Percentiles rank a stretch among this genome's conserved stretches.
phyloP scores from a whole-genome alignment of 2,113 vertebrate species.

The Scopus umbretta region DNA sequence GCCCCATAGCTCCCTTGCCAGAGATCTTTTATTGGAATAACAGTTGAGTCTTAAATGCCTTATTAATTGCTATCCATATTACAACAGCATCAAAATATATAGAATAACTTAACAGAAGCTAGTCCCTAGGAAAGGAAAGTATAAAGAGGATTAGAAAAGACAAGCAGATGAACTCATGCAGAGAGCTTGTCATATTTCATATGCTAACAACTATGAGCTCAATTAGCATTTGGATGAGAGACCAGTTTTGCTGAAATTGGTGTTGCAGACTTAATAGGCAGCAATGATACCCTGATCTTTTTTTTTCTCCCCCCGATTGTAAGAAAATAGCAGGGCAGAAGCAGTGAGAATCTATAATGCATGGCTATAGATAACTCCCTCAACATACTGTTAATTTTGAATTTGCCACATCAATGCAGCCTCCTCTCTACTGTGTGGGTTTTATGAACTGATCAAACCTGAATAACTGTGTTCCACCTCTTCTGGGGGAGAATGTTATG shows the following conservation, averaged over 20 bases:
- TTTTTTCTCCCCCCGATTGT: neutral
- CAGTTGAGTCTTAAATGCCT: neutral
- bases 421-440: neutral
- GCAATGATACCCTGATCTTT: neutral
- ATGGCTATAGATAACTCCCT: neutral
- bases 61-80: neutral
- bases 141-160: conserved; percentile 49
- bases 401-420: neutral
- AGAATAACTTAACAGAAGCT: neutral
- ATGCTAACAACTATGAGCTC: conserved; percentile 41
- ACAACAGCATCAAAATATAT: neutral
- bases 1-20: neutral
- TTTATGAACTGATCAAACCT: neutral
- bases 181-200: conserved; percentile 43
- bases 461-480: neutral
- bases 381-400: neutral
- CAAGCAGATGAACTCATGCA: conserved; percentile 39
- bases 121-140: neutral
- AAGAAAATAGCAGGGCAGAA: neutral
- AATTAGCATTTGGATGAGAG: conserved; percentile 38
- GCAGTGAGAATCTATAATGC: neutral
- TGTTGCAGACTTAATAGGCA: neutral
- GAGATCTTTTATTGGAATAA: neutral
- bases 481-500: neutral
- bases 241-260: conserved; percentile 15